Conservation (phyloP, 2,888 invertebrate genomes). For the Caprella mutica region DNA sequence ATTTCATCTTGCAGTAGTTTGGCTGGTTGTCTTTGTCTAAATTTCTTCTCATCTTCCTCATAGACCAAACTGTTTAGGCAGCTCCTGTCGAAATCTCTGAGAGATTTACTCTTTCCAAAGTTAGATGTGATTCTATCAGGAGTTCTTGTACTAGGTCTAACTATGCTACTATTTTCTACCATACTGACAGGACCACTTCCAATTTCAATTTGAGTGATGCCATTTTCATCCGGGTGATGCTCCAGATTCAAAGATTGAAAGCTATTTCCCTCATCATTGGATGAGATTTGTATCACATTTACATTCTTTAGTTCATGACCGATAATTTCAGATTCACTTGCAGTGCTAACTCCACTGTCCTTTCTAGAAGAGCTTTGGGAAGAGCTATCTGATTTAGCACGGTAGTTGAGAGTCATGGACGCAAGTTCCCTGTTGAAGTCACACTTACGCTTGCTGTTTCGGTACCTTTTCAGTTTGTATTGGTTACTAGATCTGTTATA, state of each 20-base stretch:
- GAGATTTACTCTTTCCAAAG: not conserved
- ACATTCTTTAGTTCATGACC: too few relatives aligned
- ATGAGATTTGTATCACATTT: constrained; percentile 2
- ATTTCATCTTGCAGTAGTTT: constrained; percentile 12
- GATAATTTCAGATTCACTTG: too few relatives aligned
- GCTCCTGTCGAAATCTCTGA: not conserved
- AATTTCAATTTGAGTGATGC: constrained; percentile 46
- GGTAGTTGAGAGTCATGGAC: too few relatives aligned
- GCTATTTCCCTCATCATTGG: not conserved
- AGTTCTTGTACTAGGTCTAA: constrained; percentile 6
- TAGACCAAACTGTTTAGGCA: constrained; percentile 9
- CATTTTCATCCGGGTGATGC: constrained; percentile 45
- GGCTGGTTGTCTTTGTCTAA: constrained; percentile 27
- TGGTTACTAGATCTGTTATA: constrained; percentile 37
- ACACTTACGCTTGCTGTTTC: constrained; percentile 33
- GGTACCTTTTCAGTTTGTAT: constrained; percentile 36
- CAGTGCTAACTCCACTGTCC: too few relatives aligned
- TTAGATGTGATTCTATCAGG: not conserved
- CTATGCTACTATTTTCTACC: constrained; percentile 10
- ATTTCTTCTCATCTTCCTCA: constrained; percentile 16
- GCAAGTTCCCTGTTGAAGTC: too few relatives aligned
- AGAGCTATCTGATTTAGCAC: too few relatives aligned
- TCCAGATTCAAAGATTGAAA: constrained; percentile 41
- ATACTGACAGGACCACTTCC: constrained; percentile 23
- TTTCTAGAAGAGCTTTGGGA: too few relatives aligned